A percentile compares a stretch with the other conserved stretches of the same genome.
These are phyloP conservation scores for Notarius quadriscutis DNA, from an alignment of 2,113 vertebrate species.

Conservation along the genomic window DNA sequence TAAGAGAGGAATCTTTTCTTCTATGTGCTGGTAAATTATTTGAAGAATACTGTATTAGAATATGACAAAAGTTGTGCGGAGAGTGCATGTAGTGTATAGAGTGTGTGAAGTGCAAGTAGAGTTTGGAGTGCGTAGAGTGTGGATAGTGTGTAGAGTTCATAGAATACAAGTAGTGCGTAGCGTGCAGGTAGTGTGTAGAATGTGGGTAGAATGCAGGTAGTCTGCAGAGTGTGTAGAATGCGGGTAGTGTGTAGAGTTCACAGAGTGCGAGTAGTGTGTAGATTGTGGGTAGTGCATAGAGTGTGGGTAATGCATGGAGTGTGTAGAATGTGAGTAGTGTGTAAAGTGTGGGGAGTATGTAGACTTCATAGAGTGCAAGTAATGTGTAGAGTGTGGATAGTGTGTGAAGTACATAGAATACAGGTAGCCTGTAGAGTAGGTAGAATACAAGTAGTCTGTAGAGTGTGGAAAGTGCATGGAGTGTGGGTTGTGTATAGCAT, in stretches of 20 bases:
- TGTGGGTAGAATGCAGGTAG: neutral
- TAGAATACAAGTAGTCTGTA: neutral
- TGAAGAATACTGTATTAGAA: neutral
- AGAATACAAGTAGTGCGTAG: neutral
- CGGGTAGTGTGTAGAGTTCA: neutral
- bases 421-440: neutral
- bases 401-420: neutral
- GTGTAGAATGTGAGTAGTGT: neutral
- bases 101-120: neutral
- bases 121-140: neutral
- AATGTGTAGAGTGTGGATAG: neutral
- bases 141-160: neutral
- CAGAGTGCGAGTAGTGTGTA: neutral
- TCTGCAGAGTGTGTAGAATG: neutral
- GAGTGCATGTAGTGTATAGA: neutral
- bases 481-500: neutral
- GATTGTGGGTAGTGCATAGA: neutral
- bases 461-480: neutral
- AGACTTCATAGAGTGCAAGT: neutral
- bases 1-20: slow-evolving; percentile 24
- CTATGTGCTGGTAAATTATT: slow-evolving; percentile 12
- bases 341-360: neutral
- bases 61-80: neutral
- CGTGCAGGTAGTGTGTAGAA: neutral
- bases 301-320: neutral